Base-by-base conservation (phyloP, 1,140 invertebrate genomes). In the Drosophila tani region DNA sequence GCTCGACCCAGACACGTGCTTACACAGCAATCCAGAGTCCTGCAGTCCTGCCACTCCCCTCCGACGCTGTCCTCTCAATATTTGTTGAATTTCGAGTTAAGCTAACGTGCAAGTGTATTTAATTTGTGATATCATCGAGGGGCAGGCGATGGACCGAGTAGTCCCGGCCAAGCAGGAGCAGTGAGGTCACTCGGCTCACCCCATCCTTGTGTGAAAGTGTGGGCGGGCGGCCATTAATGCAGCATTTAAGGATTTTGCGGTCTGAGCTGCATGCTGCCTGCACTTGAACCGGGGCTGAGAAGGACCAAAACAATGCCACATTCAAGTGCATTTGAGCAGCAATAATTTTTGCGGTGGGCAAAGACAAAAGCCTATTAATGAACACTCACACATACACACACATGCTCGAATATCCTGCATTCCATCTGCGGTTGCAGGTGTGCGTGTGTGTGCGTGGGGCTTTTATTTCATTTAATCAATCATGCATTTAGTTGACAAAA, bases 291-390 rank as follows among this genome's bases (percentile, higher is more conserved):
- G 27, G 43, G 43, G 32, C 12, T 27, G 38, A 56, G 59, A 27
- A 35, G 62, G 41, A 21, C 29, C 67, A 43, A 75, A 85, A 76
- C 79, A 87, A 84, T 78, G 77, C 57, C 65, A 51, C 82, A 88
- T 88, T 88, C 81, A 85, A 90, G 85, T 88, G 85, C 85, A 88
- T 88, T 88, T 90, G 68, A 88, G 85, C 86, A 79, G 85, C 85
- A 88, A 88, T 88, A 88, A 88, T 88, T 90, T 86, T 90, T 88
- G 85, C 71, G 85, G 85, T 90, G 80, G 79, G 78, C 85, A 88
- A 82, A 88, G 80, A 88, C 85, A 88, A 88, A 88, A 90, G 84
- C 84, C 85, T 90, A 88, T 88, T 90, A 88, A 88, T 90, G 84
- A 84, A 88, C 85, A 81, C n/a, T n/a, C n/a, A n/a, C n/a, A n/a